These are phyloP conservation scores for Pollimyrus isidori DNA, from an alignment of 2,113 vertebrate genomes.

Conservation along the genomic window DNA sequence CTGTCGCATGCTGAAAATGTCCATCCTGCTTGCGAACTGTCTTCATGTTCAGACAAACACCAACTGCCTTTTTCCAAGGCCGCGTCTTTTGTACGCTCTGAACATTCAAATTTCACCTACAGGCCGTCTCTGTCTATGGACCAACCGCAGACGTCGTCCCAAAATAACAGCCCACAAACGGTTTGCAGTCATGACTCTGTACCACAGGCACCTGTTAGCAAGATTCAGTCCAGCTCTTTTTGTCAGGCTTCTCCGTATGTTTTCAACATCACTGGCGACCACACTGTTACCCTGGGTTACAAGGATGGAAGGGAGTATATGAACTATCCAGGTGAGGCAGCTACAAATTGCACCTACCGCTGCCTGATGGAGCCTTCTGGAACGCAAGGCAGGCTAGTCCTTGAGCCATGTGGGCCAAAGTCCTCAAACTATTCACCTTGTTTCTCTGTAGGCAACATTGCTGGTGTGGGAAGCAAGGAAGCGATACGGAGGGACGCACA, in stretches of 20 bases:
- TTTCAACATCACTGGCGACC: constrained; percentile 65
- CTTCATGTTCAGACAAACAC: constrained; percentile 42
- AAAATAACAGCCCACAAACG: constrained; percentile 50
- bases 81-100: constrained; percentile 40
- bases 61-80: constrained; percentile 42
- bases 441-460: constrained; percentile 49
- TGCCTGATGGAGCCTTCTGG: constrained; percentile 70
- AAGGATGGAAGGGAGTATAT: constrained; percentile 52
- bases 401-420: constrained; percentile 56
- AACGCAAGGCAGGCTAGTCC: constrained; percentile 62
- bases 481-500: constrained; percentile 32
- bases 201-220: constrained; percentile 46
- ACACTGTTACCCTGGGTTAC: constrained; percentile 63
- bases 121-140: constrained; percentile 42
- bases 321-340: constrained; percentile 50
- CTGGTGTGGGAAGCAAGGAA: constrained; percentile 47
- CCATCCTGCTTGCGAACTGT: constrained; percentile 11
- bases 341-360: constrained; percentile 67
- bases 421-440: constrained; percentile 39
- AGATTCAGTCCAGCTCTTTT: constrained; percentile 49
- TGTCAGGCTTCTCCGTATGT: constrained; percentile 59
- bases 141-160: constrained; percentile 31
- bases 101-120: constrained; percentile 55
- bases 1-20: constrained; percentile 33
- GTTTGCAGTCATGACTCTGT: constrained; percentile 42